Evolutionary conservation across 2,797 vertebrate species (phyloP).

Genomic region (Coregonus sp.): DNA sequence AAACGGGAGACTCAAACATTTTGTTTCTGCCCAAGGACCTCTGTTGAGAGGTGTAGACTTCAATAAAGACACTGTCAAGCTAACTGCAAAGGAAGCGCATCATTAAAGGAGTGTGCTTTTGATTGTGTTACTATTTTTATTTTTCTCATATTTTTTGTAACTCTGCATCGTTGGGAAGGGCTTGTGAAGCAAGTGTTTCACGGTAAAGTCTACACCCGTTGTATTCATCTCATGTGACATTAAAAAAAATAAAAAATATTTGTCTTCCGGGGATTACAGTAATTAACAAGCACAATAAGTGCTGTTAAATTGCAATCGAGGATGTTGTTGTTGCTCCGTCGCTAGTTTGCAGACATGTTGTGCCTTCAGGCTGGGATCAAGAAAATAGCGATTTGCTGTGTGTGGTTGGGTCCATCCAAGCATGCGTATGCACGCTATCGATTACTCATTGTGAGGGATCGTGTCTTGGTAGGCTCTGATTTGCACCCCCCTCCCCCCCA

Average conservation of each 20-base stretch:
- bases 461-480: conserved; percentile 27
- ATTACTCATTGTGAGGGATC: conserved; percentile 31
- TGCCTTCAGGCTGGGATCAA: neutral
- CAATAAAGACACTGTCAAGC: neutral
- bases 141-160: too few species aligned
- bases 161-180: too few species aligned
- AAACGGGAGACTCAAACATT: neutral
- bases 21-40: neutral
- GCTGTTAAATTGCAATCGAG: conserved; percentile 25
- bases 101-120: conserved; percentile 1
- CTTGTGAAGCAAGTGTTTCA: too few species aligned
- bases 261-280: neutral
- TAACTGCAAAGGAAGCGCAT: too few species aligned
- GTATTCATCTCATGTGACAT: too few species aligned
- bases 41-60: neutral
- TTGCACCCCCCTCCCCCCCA: neutral
- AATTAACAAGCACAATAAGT: conserved; percentile 19
- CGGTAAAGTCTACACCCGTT: too few species aligned
- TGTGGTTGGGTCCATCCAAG: conserved; percentile 4
- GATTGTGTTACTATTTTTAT: too few species aligned
- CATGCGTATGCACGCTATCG: conserved; percentile 24
- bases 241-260: too few species aligned
- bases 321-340: conserved; percentile 1
- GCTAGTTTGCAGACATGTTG: neutral
- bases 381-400: neutral